Evolutionary conservation across 2,797 vertebrate species (phyloP), one percentile per base, ranked within the genome.

Genomic region (Sebastes steindachneri): DNA sequence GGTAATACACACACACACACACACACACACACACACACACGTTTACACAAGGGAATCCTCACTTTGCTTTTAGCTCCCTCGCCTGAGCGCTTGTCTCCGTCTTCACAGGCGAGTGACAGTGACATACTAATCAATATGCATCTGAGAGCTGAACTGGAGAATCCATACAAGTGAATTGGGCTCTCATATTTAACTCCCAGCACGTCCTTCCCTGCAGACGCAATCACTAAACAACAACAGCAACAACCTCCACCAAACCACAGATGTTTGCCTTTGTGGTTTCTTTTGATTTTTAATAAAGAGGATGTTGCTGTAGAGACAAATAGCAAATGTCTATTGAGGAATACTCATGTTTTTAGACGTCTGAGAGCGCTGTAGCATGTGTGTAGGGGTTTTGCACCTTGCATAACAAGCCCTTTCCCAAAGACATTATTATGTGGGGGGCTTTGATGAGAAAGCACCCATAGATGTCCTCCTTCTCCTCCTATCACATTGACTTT

Each of bases 41-140:
- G 17, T 3, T 15, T 6, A 48, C 77, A 73, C 66, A 51, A 5
- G 54, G 59, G 55, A 57, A 25, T 73, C 48, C 26, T 70, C 59
- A 0, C 15, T 63, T 68, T 68, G 57, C 51, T 57, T 71, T 70
- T 33, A 53, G n/a, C n/a, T 45, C 28, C 45, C 10, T n/a, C 3
- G 10, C 25, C 31, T 23, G 17, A 64, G 29, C 11, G 12, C 48
- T 64, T 66, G 31, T 11, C 33, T 45, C 12, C 66, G 45, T 70
- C 57, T 75, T 68, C 57, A 33, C 48, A 26, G 51, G 12, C 26
- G 9, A 70, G 11, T 66, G 72, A 68, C 80, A 78, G 58, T 75
- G 69, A 88, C 69, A 62, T 64, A 76, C 55, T 6, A 59, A 88
- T 93, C 89, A 72, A 92, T 90, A 81, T 19, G 23, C 5, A 2